These are phyloP conservation scores for Serranus cabrilla DNA, from an alignment of 2,797 vertebrate species.

Conservation along the genomic window DNA sequence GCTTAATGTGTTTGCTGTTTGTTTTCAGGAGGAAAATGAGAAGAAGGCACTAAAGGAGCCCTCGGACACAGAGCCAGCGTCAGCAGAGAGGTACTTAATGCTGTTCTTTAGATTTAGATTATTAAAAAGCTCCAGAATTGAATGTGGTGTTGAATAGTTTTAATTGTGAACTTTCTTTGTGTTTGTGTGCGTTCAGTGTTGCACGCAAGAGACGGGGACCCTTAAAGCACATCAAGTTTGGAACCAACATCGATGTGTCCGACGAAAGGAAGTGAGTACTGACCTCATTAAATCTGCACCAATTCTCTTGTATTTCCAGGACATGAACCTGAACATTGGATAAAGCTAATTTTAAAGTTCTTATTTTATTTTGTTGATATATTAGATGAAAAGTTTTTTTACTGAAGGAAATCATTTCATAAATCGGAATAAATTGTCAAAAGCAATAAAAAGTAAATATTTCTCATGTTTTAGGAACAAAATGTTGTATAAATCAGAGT, in stretches of 20 bases:
- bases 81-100: constrained; percentile 91
- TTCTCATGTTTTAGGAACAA: too few relatives aligned
- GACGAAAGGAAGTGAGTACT: constrained; percentile 97
- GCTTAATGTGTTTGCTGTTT: neutral
- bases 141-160: neutral
- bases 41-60: constrained; percentile 95
- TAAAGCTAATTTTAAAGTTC: too few relatives aligned
- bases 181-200: constrained; percentile 80
- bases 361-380: too few relatives aligned
- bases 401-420: too few relatives aligned
- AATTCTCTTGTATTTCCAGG: too few relatives aligned
- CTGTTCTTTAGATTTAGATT: neutral
- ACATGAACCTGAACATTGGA: too few relatives aligned
- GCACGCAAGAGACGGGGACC: constrained; percentile 93
- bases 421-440: too few relatives aligned
- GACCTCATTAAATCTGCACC: too few relatives aligned
- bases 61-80: constrained; percentile 93
- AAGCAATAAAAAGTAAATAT: too few relatives aligned
- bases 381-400: too few relatives aligned
- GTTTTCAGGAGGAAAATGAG: constrained; percentile 96
- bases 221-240: constrained; percentile 99
- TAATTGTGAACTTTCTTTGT: constrained; percentile 19
- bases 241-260: constrained; percentile 98
- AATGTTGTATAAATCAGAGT: too few relatives aligned
- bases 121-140: neutral